Percentiles rank a stretch among this genome's conserved stretches.
Evolutionary conservation across 92 coral and sea anemone genomes (phyloP).

Genomic region (Meandrina meandrites): DNA sequence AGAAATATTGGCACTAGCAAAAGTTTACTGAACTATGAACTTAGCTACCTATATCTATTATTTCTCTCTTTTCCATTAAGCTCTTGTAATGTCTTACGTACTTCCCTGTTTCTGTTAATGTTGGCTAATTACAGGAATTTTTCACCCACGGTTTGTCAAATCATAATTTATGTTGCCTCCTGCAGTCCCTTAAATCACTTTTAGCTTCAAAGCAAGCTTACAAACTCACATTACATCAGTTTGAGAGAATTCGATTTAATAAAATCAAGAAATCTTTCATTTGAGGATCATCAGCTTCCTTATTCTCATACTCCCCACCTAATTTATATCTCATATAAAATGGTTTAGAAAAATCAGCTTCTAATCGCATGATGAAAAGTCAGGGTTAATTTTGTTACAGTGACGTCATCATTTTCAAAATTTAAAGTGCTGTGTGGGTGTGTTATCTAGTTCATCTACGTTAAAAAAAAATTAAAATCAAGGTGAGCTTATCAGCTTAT

Average conservation of each 20-base stretch:
- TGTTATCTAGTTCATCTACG: background rate
- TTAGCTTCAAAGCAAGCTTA: background rate
- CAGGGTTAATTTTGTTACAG: background rate
- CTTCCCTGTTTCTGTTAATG: background rate
- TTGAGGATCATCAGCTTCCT: background rate
- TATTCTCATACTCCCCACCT: background rate
- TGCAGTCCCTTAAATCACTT: background rate
- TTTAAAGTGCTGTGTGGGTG: background rate
- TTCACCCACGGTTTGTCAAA: too few relatives aligned
- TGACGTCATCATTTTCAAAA: background rate
- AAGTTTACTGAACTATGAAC: background rate
- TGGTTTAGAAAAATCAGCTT: background rate
- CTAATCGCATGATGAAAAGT: background rate
- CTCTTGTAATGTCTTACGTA: background rate
- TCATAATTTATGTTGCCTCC: background rate
- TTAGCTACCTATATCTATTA: background rate
- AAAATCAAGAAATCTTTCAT: background rate
- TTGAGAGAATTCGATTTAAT: background rate
- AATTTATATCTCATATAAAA: background rate
- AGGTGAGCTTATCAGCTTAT: background rate
- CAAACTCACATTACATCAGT: background rate
- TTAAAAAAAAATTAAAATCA: background rate
- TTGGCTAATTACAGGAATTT: background rate
- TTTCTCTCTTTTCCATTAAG: background rate
- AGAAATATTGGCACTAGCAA: background rate